phyloP scores from a whole-genome alignment of 2,888 invertebrate genomes.

The Carcina quercana region DNA sequence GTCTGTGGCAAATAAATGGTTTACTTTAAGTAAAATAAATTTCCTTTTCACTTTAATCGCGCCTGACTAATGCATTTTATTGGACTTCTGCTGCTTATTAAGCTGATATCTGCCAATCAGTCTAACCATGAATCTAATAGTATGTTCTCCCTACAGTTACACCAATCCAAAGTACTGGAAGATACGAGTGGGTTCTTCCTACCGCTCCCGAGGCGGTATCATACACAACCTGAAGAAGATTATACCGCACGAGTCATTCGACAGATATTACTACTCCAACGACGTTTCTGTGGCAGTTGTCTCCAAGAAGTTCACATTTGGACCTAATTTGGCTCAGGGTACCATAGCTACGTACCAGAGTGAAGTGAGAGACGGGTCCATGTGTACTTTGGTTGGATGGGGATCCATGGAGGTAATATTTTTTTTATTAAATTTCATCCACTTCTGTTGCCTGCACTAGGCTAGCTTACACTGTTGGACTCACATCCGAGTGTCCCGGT shows the following conservation, averaged over 20 bases:
- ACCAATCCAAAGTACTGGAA: conserved; percentile 49
- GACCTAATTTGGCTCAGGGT: conserved; percentile 43
- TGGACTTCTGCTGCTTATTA: no score
- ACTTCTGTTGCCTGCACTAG: no score
- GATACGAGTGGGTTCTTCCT: conserved; percentile 55
- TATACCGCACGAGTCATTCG: conserved; percentile 43
- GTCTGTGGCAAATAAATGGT: no score
- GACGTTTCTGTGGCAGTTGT: conserved; percentile 52
- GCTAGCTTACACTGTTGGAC: no score
- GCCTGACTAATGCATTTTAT: no score
- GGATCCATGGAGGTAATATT: conserved; percentile 50
- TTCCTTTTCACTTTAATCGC: no score
- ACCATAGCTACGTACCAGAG: conserved; percentile 48
- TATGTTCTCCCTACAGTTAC: conserved; percentile 28
- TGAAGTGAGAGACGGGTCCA: conserved; percentile 40
- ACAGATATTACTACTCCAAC: conserved; percentile 47
- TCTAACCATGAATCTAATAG: no score
- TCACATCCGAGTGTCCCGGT: no score
- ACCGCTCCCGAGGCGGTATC: conserved; percentile 43
- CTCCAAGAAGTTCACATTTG: conserved; percentile 35
- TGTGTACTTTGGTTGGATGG: conserved; percentile 55
- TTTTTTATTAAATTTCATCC: neutral
- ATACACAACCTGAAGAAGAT: conserved; percentile 48
- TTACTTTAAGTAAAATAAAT: no score
- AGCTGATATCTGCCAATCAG: no score